Base-by-base conservation (phyloP, 1,140 invertebrate species). In the Brachionus sp. region DNA sequence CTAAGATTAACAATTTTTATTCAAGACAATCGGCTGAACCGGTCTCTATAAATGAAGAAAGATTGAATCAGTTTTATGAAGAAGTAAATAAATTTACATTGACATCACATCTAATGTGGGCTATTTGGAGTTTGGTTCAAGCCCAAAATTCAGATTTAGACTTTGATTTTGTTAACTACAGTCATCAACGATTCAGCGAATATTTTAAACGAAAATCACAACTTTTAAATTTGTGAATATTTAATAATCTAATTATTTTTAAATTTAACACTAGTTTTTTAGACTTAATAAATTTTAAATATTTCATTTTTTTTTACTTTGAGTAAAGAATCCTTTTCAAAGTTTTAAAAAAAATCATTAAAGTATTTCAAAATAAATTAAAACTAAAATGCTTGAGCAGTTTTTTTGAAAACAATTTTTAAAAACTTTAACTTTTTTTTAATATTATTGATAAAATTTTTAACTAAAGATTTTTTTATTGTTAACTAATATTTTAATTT, bases 61-160 rank as follows among this genome's bases (percentile, higher is more conserved):
- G 93, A 50, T 89, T 96, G n/a, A 90, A 93, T 64, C 88, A 86
- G 80, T 88, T 95, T 1, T 95, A 93, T 86, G 89, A 91, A 19
- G 92, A 94, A 89, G 93, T 95, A 5, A 93, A 94, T 86, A 92
- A 93, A 88, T 93, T 95, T 88, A 90, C 68, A n/a, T 19, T 46
- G 6, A 86, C 93, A 0, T 91, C 94, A 3, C 94, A 97, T 89
- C 92, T 97, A 84, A 92, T 96, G 84, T 98, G 97, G 97, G 93
- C 93, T 6, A 89, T 95, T 62, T 98, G 97, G 97, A 92, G 93
- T 5, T 90, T 98, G 1, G 92, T 97, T 64, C 96, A 98, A 89
- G 93, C 93, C 9, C 92, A 95, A 87, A 91, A 94, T 90, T 98
- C 96, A 0, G 91, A 90, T 66, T 96, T 98, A 86, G 93, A 97